Percentiles rank a stretch among this genome's conserved stretches.
phyloP scores from a whole-genome alignment of 2,113 vertebrate genomes.

The Poeciliopsis occidentalis region DNA sequence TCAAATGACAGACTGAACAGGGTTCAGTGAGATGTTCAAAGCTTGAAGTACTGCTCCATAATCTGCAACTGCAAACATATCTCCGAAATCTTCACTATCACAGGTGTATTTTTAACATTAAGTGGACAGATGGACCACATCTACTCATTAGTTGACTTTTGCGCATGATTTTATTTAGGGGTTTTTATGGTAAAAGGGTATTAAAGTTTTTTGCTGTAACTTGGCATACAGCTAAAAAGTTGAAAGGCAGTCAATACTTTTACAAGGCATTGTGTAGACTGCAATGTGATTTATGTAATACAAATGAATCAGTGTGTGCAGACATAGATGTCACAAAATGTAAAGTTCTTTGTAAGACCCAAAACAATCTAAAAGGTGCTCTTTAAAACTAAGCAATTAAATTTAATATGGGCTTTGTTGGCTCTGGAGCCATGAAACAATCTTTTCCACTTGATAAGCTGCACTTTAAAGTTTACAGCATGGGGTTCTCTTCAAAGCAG shows the following conservation, averaged over 20 bases:
- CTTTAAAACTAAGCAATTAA: neutral
- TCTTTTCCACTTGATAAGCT: neutral
- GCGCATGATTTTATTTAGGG: too few relatives aligned
- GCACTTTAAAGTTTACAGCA: neutral
- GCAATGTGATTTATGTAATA: neutral
- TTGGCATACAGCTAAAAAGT: too few relatives aligned
- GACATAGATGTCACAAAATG: neutral
- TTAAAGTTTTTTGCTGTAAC: too few relatives aligned
- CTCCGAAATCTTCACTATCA: too few relatives aligned
- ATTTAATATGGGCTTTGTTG: neutral
- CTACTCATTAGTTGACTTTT: too few relatives aligned
- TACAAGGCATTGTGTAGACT: neutral
- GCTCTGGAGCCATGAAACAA: neutral
- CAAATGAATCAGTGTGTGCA: neutral
- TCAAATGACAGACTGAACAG: too few relatives aligned
- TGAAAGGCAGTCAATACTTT: neutral
- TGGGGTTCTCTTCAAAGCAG: neutral
- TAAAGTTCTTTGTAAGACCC: neutral
- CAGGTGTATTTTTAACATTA: too few relatives aligned
- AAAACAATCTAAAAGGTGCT: neutral
- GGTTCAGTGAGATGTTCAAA: too few relatives aligned
- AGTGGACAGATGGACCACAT: too few relatives aligned
- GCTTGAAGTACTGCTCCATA: too few relatives aligned
- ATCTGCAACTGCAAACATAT: too few relatives aligned
- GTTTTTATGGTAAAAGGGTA: too few relatives aligned